Conservation (phyloP, 2,888 invertebrate species). For the Lochmaea crataegi region DNA sequence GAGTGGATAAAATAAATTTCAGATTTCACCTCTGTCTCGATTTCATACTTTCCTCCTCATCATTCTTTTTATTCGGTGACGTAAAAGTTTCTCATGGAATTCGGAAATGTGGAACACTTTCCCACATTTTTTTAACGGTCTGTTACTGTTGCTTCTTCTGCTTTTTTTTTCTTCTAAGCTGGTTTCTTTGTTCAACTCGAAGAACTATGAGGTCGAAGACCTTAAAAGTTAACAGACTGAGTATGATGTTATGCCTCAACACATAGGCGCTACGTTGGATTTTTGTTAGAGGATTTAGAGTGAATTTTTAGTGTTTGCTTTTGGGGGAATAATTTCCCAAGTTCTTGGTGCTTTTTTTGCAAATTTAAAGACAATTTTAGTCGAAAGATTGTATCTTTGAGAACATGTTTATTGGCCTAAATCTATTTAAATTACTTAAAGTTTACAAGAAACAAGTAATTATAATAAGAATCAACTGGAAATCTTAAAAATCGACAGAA, state of each 20-base stretch:
- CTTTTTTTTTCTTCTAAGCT: constrained; percentile 19
- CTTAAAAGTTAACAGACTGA: constrained; percentile 6
- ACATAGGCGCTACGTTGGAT: neutral
- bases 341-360: too few species aligned
- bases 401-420: too few species aligned
- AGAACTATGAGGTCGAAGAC: constrained; percentile 22
- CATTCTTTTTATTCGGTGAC: neutral
- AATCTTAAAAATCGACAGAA: too few species aligned
- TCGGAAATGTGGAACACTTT: constrained; percentile 54
- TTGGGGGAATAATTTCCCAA: too few species aligned
- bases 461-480: too few species aligned
- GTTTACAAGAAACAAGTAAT: too few species aligned
- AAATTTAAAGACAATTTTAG: too few species aligned
- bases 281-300: neutral
- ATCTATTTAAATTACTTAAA: too few species aligned
- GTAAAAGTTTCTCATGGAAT: constrained; percentile 36
- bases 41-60: too few species aligned
- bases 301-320: too few species aligned
- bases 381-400: too few species aligned
- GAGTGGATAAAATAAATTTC: neutral
- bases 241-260: neutral
- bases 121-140: constrained; percentile 51
- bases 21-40: neutral
- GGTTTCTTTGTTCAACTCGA: constrained; percentile 12
- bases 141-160: constrained; percentile 38